A percentile compares a stretch with the other conserved stretches of the same genome.
Conservation (phyloP, 2,113 vertebrate species). For the Anseranas semipalmata region DNA sequence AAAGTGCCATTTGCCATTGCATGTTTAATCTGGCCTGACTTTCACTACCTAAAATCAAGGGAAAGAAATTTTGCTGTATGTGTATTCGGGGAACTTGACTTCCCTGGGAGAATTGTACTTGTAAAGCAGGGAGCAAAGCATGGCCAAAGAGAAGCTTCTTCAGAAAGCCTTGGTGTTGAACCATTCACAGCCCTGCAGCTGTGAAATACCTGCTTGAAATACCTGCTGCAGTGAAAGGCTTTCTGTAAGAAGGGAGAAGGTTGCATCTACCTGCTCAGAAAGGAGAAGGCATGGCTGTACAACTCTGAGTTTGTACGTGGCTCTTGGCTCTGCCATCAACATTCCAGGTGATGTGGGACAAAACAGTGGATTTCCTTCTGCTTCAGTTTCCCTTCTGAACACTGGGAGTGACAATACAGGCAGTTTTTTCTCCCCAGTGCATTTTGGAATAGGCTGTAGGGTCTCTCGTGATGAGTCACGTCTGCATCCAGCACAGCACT, state of each 20-base stretch:
- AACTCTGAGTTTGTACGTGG: background rate
- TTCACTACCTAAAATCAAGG: background rate
- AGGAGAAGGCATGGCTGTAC: background rate
- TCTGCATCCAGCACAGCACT: background rate
- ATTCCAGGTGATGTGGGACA: background rate
- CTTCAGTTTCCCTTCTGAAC: background rate
- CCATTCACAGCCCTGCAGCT: background rate
- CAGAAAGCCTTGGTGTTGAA: fast-evolving
- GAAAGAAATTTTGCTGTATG: background rate
- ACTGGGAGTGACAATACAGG: background rate
- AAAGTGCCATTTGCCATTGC: background rate
- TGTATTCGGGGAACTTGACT: background rate
- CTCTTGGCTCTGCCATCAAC: background rate
- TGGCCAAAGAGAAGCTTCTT: background rate
- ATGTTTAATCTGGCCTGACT: fast-evolving
- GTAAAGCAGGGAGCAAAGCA: background rate
- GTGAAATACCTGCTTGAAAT: background rate
- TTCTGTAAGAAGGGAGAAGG: background rate
- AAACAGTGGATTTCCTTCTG: background rate
- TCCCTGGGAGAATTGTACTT: background rate
- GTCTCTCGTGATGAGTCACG: background rate
- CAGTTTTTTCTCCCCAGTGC: fast-evolving
- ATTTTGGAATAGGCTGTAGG: background rate
- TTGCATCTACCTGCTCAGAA: background rate
- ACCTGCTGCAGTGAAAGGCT: background rate